Base-by-base conservation (phyloP, 2,888 invertebrate genomes). In the Patella ulyssiponensis region DNA sequence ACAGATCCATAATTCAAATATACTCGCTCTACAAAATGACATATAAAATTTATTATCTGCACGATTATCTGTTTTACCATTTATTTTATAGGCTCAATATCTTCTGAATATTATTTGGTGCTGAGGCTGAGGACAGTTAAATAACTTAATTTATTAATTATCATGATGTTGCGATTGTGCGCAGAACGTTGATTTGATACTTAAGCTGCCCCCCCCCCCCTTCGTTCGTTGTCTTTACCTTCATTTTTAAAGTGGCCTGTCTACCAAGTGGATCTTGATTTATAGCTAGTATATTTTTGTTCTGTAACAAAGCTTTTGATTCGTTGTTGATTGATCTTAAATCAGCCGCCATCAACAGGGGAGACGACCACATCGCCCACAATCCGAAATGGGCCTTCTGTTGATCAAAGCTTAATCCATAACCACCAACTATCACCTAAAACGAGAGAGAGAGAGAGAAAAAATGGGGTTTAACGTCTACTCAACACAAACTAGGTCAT, bases 331-430 rank as follows among this genome's bases (percentile, higher is more conserved):
- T 96, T 56, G 95, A 95, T 81, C 97, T 93, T 75, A 98, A 93
- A 92, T 98, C 98, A 52, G 96, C 96, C n/a, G 98, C 98, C 97
- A 98, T 97, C 75, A 98, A 93, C n/a, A 98, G 93, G 0, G 98
- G 98, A 2, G 98, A 96, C 0, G 98, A 97, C 89, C 98, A 92
- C 86, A 98, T 96, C 7, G 97, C 96, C 98, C 98, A 98, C 81
- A 98, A 94, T 5, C 98, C 98, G 95, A 98, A 97, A 93, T 98
- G 98, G 0, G 96, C 96, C 92, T 97, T 96, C 88, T 97, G 95
- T 92, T 98, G 97, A 89, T 97, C 97, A 91, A 96, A 96, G 87
- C 97, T 97, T 64, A 98, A 92, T 1, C 98, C 97, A 91, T 96
- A 98, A 93, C 98, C 97, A 56, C 98, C 98, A 88, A 98, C 95